A percentile compares a stretch with the other conserved stretches of the same genome.
phyloP scores from a whole-genome alignment of 1,140 invertebrate species.

The Drosophila nebulosa region DNA sequence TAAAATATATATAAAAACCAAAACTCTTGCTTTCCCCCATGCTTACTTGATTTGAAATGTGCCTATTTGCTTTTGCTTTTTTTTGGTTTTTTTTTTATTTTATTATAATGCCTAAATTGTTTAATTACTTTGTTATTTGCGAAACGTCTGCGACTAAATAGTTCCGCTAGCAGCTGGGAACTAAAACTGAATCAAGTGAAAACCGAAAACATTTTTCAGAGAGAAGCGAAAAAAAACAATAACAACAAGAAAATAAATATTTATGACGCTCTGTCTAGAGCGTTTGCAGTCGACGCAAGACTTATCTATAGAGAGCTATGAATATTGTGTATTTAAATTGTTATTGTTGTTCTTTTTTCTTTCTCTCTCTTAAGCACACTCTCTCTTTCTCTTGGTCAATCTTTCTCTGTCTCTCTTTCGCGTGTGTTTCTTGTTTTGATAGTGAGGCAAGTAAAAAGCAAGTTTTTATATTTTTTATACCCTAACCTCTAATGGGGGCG shows the following conservation, averaged over 20 bases:
- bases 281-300: conserved; percentile 27
- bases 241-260: conserved; percentile 59
- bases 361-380: conserved; percentile 13
- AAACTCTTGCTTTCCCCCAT: not conserved
- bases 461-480: conserved; percentile 38
- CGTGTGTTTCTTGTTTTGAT: conserved; percentile 21
- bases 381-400: not conserved
- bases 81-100: not conserved
- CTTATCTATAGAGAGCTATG: conserved; percentile 50
- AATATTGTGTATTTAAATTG: conserved; percentile 54
- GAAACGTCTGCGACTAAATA: conserved; percentile 47
- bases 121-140: conserved; percentile 21
- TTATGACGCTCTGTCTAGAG: conserved; percentile 66
- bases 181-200: conserved; percentile 57
- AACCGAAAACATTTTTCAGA: conserved; percentile 63
- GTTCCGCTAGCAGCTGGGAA: conserved; percentile 57
- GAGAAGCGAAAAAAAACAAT: conserved; percentile 35
- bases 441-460: conserved; percentile 46
- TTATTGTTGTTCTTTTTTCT: conserved; percentile 16
- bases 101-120: not conserved
- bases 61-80: not conserved
- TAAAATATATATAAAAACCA: not conserved
- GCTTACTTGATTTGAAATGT: conserved; percentile 52
- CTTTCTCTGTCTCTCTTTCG: conserved; percentile 2
- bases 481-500: not conserved